Percentiles rank a stretch among this genome's conserved stretches.
phyloP scores from a whole-genome alignment of 1,140 invertebrate genomes.

The Orussus abietinus region DNA sequence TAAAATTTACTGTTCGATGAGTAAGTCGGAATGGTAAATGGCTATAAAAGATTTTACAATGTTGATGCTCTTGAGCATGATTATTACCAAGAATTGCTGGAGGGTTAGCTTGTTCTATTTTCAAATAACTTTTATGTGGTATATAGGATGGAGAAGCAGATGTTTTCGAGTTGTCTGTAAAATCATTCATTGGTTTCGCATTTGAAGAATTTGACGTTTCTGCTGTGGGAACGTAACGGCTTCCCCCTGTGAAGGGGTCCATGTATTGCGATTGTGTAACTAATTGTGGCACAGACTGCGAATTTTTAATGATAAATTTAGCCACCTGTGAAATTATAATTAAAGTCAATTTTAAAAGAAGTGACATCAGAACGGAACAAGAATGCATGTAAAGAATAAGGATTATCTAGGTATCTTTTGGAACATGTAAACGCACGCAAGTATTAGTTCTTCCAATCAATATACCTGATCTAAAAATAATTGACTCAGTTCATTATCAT shows the following conservation, averaged over 20 bases:
- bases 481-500: constrained; percentile 78
- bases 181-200: constrained; percentile 13
- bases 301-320: constrained; percentile 90
- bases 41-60: too few relatives aligned
- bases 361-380: too few relatives aligned
- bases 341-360: constrained; percentile 4
- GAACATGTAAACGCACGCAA: constrained; percentile 4
- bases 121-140: constrained; percentile 48
- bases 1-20: too few relatives aligned
- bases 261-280: constrained; percentile 55
- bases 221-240: constrained; percentile 64
- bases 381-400: not conserved
- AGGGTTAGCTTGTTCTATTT: constrained; percentile 67
- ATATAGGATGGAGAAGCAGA: constrained; percentile 32
- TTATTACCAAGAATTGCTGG: constrained; percentile 56
- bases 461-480: constrained; percentile 84
- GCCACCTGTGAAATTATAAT: constrained; percentile 64
- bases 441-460: not conserved
- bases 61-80: constrained; percentile 24
- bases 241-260: constrained; percentile 80
- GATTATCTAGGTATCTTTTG: constrained; percentile 4
- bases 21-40: too few relatives aligned
- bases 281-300: constrained; percentile 26
- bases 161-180: constrained; percentile 13
- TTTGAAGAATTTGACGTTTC: constrained; percentile 21